Evolutionary conservation across 2,888 invertebrate species (phyloP).

Genomic region (Tenodera sinensis): DNA sequence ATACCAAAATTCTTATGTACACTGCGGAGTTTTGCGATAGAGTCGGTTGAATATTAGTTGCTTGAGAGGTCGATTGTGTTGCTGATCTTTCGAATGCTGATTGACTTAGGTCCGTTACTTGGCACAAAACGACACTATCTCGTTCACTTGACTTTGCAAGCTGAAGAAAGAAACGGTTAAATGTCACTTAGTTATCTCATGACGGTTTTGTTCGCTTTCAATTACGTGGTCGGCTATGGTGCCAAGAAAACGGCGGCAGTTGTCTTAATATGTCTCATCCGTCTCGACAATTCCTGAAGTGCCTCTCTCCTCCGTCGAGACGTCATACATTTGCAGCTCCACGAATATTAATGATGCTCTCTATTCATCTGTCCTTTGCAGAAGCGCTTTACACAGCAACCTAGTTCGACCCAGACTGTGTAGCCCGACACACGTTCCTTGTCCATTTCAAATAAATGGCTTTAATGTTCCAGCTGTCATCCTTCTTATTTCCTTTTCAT

Average conservation of each 20-base stretch:
- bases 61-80: too few species aligned
- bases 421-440: neutral
- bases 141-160: neutral
- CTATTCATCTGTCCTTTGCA: neutral
- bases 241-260: neutral
- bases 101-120: neutral
- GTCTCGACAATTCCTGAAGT: neutral
- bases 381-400: neutral
- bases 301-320: neutral
- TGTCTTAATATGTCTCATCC: neutral
- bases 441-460: neutral
- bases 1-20: too few species aligned
- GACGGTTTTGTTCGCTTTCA: neutral
- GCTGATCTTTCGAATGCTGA: too few species aligned
- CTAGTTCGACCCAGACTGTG: too few species aligned
- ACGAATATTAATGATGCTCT: neutral
- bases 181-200: neutral
- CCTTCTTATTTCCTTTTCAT: too few species aligned
- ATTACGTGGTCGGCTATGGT: neutral
- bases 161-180: neutral
- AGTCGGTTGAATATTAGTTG: too few species aligned
- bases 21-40: too few species aligned
- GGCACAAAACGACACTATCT: neutral
- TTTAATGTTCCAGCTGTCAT: too few species aligned
- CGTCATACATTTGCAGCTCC: neutral